phyloP scores from a whole-genome alignment of 2,113 vertebrate species.

The Heterocephalus glaber region DNA sequence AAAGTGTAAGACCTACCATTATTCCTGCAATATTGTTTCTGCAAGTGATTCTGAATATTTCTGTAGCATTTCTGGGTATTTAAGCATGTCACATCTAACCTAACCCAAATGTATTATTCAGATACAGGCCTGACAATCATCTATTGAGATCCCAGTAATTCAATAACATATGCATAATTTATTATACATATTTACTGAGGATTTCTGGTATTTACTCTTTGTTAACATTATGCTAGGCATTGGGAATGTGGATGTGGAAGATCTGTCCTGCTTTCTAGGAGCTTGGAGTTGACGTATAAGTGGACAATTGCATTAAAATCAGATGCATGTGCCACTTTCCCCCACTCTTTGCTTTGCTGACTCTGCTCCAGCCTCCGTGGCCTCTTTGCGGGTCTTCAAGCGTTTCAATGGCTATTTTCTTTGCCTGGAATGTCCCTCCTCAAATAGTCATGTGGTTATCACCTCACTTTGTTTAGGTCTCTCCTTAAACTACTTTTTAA shows the following conservation, averaged over 20 bases:
- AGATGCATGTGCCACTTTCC: neutral
- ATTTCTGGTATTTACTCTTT: neutral
- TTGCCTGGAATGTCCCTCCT: neutral
- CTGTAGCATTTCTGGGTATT: neutral
- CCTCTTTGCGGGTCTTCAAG: neutral
- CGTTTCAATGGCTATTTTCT: neutral
- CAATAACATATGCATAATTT: neutral
- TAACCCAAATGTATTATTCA: conserved; percentile 2
- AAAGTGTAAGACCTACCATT: neutral
- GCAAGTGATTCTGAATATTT: neutral
- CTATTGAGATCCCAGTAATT: conserved; percentile 19
- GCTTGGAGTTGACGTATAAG: neutral
- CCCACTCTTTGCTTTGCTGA: neutral
- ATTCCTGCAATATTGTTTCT: neutral
- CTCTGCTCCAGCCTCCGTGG: neutral
- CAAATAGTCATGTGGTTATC: neutral
- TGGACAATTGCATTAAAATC: neutral
- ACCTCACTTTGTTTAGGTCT: neutral
- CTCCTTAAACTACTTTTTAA: neutral
- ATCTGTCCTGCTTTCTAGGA: neutral
- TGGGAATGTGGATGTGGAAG: neutral
- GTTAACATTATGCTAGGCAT: neutral
- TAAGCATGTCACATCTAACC: neutral
- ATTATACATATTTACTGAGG: neutral
- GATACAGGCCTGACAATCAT: neutral